Evolutionary conservation across 2,888 invertebrate genomes (phyloP).

Genomic region (Zeuzera pyrina): DNA sequence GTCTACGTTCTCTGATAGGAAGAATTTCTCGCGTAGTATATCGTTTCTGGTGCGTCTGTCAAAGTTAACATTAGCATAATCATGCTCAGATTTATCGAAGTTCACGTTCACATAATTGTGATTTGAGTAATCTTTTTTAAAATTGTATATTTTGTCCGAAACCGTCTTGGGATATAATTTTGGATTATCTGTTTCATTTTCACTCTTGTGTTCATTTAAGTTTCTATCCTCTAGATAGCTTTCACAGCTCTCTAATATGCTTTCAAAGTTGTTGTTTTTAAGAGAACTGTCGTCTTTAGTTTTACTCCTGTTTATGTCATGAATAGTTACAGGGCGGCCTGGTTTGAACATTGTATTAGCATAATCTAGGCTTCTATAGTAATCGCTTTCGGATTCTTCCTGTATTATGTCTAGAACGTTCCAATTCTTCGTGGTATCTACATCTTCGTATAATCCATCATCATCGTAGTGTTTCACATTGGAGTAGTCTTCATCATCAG

Average conservation of each 20-base stretch:
- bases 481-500: constrained; percentile 9
- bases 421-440: constrained; percentile 45
- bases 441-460: constrained; percentile 52
- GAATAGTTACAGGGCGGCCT: constrained; percentile 17
- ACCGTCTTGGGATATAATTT: constrained; percentile 47
- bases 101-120: constrained; percentile 55
- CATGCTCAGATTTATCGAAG: constrained; percentile 18
- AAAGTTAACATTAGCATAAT: constrained; percentile 21
- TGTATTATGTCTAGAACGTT: constrained; percentile 54
- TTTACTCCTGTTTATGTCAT: constrained; percentile 22
- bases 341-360: constrained; percentile 37
- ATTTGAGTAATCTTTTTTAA: constrained; percentile 58
- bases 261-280: constrained; percentile 25
- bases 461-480: constrained; percentile 31
- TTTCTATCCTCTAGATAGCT: constrained; percentile 17
- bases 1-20: constrained; percentile 27
- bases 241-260: constrained; percentile 41
- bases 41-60: constrained; percentile 48
- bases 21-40: constrained; percentile 50
- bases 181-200: constrained; percentile 19
- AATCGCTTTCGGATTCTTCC: constrained; percentile 65
- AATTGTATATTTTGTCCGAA: constrained; percentile 52
- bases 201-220: constrained; percentile 4
- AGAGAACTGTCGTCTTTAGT: constrained; percentile 15
- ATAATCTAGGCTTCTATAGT: constrained; percentile 60